Percentiles rank a stretch among this genome's conserved stretches.
Evolutionary conservation across 2,113 vertebrate genomes (phyloP).

Genomic region (Sceloporus tristichus): DNA sequence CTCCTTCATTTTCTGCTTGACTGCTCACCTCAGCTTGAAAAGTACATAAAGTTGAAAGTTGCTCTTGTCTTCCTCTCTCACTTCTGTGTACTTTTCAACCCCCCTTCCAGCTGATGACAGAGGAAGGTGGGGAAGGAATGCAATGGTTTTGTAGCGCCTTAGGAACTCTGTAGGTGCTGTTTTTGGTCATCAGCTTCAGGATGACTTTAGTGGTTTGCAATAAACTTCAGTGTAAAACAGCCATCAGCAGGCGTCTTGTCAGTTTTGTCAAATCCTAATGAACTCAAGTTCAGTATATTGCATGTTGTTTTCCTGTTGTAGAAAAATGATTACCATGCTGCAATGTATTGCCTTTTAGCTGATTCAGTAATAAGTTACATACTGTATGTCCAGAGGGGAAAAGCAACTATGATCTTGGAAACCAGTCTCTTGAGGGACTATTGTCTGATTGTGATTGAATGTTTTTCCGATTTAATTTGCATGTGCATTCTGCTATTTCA

Average conservation of each 20-base stretch:
- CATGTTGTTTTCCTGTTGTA: not conserved
- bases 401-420: not conserved
- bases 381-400: not conserved
- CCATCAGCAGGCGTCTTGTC: not conserved
- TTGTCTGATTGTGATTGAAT: not conserved
- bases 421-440: not conserved
- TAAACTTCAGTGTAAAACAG: not conserved
- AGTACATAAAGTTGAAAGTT: not conserved
- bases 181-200: not conserved
- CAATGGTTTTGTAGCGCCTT: not conserved
- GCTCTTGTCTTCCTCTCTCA: not conserved
- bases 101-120: not conserved
- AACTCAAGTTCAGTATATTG: not conserved
- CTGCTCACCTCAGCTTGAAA: not conserved
- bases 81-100: not conserved
- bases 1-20: not conserved
- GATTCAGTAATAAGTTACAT: not conserved
- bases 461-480: not conserved
- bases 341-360: not conserved
- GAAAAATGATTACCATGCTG: not conserved
- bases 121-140: not conserved
- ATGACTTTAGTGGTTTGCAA: not conserved
- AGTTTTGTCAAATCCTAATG: not conserved
- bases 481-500: not conserved
- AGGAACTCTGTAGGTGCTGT: not conserved